Conservation (phyloP, 2,113 vertebrate species). For the Willisornis vidua region DNA sequence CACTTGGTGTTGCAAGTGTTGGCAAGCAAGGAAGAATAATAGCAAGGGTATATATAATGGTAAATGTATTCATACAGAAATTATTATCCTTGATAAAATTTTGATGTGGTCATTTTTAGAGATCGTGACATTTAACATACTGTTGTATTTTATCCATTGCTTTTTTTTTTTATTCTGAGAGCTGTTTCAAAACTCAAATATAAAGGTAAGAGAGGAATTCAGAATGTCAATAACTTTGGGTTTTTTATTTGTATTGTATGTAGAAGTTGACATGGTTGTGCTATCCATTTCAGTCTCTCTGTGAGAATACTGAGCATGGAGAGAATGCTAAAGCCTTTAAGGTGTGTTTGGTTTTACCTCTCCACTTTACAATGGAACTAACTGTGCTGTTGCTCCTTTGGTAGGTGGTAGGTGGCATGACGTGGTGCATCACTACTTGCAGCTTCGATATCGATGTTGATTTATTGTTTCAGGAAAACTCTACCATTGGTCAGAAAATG, state of each 20-base stretch:
- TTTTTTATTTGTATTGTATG: background rate
- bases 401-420: constrained; percentile 98
- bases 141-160: background rate
- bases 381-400: background rate
- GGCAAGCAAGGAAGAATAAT: background rate
- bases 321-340: background rate
- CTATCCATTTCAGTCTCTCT: background rate
- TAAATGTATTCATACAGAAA: background rate
- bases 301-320: background rate
- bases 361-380: background rate
- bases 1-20: background rate
- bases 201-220: background rate
- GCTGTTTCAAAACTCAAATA: background rate
- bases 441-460: constrained; percentile 95
- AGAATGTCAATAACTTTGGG: background rate
- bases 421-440: constrained; percentile 98
- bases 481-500: constrained; percentile 99
- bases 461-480: constrained; percentile 98
- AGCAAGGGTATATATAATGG: background rate
- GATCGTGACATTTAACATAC: background rate
- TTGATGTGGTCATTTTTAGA: background rate
- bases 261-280: background rate
- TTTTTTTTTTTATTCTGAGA: background rate
- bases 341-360: background rate
- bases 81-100: background rate